phyloP scores from a whole-genome alignment of 92 coral and sea anemone genomes.

The Porites rus region DNA sequence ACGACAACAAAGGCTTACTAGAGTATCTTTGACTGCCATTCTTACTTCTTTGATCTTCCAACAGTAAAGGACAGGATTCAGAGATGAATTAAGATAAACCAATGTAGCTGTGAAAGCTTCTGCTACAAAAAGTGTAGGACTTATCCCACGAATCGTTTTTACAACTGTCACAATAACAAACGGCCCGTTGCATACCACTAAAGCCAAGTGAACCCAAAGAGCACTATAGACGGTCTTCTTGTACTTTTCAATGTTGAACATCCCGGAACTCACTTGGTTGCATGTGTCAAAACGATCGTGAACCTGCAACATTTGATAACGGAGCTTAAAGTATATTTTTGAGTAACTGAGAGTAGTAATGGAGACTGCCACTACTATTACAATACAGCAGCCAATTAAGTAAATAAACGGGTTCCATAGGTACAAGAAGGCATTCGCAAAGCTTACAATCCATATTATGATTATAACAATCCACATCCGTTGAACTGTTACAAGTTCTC shows the following conservation, averaged over 20 bases:
- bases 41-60: constrained; percentile 41
- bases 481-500: constrained; percentile 18
- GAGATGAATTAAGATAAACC: constrained; percentile 18
- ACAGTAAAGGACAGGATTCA: constrained; percentile 26
- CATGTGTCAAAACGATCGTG: constrained; percentile 3
- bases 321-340: constrained; percentile 1
- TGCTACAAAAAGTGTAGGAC: constrained; percentile 17
- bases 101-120: constrained; percentile 20
- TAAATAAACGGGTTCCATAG: not conserved
- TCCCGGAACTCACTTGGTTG: not conserved
- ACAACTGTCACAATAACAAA: constrained; percentile 14
- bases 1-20: not conserved
- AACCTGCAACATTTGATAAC: constrained; percentile 1
- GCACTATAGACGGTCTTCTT: constrained; percentile 23
- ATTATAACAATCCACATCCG: not conserved
- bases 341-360: constrained; percentile 7
- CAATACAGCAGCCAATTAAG: not conserved
- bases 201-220: constrained; percentile 23
- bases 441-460: constrained; percentile 23
- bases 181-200: constrained; percentile 13
- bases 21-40: constrained; percentile 8
- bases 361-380: not conserved
- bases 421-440: constrained; percentile 17
- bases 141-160: constrained; percentile 5
- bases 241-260: constrained; percentile 15